Conservation (phyloP, 2,113 vertebrate genomes). For the Riparia riparia region DNA sequence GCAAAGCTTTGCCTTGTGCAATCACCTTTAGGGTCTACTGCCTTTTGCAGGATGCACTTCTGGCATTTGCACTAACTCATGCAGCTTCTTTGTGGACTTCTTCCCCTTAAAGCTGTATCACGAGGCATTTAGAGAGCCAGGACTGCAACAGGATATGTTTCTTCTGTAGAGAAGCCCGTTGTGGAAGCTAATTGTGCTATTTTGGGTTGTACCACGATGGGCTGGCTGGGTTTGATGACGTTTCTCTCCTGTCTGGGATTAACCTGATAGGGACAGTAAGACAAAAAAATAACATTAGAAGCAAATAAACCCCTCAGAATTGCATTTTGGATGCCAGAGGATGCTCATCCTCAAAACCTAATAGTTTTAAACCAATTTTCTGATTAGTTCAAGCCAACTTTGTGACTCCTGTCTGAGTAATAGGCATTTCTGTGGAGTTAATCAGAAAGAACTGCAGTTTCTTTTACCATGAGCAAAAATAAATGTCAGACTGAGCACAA, state of each 20-base stretch:
- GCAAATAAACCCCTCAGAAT: background rate
- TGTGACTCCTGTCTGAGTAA: slow-evolving; percentile 17
- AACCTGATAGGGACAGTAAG: background rate
- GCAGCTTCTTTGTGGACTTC: background rate
- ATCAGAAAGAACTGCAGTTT: slow-evolving; percentile 22
- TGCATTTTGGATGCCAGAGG: background rate
- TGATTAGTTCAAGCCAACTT: slow-evolving; percentile 16
- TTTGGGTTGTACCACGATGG: background rate
- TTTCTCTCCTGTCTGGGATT: slow-evolving; percentile 14
- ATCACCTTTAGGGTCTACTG: background rate
- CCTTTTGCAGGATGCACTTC: background rate
- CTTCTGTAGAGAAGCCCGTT: background rate
- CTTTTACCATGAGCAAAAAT: slow-evolving; percentile 9
- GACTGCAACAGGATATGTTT: background rate
- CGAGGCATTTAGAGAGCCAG: background rate
- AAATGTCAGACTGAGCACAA: slow-evolving; percentile 4
- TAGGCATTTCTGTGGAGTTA: slow-evolving; percentile 29
- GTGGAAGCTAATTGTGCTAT: background rate
- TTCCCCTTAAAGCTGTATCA: background rate
- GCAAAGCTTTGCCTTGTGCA: background rate
- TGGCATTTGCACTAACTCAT: background rate
- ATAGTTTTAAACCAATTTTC: slow-evolving; percentile 14
- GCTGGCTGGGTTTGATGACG: background rate
- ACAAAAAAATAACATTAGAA: background rate
- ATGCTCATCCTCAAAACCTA: background rate